Evolutionary conservation across 2,113 vertebrate genomes (phyloP).

Genomic region (Agapornis roseicollis): DNA sequence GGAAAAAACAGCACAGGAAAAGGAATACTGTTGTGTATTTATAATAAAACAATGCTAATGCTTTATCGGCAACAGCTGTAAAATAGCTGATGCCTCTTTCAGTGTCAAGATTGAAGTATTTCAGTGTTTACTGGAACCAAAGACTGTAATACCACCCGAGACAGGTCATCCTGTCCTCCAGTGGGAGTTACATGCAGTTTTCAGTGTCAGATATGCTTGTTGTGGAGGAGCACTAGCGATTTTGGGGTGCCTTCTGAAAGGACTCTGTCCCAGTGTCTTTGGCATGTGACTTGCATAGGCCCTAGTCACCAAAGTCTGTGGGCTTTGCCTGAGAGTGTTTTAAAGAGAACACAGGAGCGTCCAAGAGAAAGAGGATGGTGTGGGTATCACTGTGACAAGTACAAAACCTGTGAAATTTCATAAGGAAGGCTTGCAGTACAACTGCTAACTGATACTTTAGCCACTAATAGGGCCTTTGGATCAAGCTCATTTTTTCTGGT

Average conservation of each 20-base stretch:
- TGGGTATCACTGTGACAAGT: background rate
- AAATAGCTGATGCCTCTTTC: background rate
- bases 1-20: background rate
- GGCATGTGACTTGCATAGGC: background rate
- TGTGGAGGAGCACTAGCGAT: background rate
- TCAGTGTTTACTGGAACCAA: background rate
- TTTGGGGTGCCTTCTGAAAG: background rate
- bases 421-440: background rate
- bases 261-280: background rate
- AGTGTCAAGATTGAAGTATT: background rate
- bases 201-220: background rate
- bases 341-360: background rate
- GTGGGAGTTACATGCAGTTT: background rate
- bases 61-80: background rate
- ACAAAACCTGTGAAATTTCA: background rate
- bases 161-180: background rate
- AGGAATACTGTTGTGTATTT: background rate
- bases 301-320: background rate
- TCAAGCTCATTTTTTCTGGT: conserved; percentile 39
- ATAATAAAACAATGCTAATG: background rate
- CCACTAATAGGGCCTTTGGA: conserved; percentile 1
- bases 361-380: background rate
- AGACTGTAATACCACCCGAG: background rate
- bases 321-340: background rate
- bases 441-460: background rate